Evolutionary conservation across 2,113 vertebrate genomes (phyloP), one percentile per base, ranked within the genome.

Genomic region (Leuciscus idus): DNA sequence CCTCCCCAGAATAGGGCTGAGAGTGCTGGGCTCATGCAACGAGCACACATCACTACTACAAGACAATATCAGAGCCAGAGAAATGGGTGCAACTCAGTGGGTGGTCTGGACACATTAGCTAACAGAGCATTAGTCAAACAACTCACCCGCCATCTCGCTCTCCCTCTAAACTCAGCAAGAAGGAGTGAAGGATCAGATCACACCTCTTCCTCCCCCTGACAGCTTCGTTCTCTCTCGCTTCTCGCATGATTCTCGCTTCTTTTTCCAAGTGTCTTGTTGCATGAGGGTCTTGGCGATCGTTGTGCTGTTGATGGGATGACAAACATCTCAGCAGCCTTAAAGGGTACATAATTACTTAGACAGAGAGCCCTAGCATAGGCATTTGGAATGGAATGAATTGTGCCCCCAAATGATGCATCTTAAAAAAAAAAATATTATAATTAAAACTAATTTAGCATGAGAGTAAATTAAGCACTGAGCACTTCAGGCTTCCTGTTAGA

Each of bases 41-140:
- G 74, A 61, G 85, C 55, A 66, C 68, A 72, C 64, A 87, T 90
- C 89, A 92, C 90, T 88, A 85, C 90, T 91, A 92, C 92, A 90
- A 93, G 93, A 94, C 90, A 92, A 92, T 90, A 92, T 93, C 90
- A 93, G 87, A 94, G 91, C 85, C 87, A 78, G 89, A 89, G 88
- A 92, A 89, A 91, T 89, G 90, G 92, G 90, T 88, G 84, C 84
- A 81, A 68, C 91, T 87, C 91, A n/a, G 86, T 83, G 52, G 92
- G 93, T 85, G 90, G 90, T 92, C 91, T 88, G 83, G 86, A 88
- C 89, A 91, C 91, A 93, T 93, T 93, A 93, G 92, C 91, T 92
- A 93, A 93, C 92, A 90, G 89, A 93, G 91, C 73, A 88, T 88
- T 91, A 83, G 86, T 83, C 84, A 85, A 87, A 82, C 72, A 77